These are phyloP conservation scores for Rhinichthys osculus DNA, from an alignment of 2,797 vertebrate species.

Conservation along the genomic window DNA sequence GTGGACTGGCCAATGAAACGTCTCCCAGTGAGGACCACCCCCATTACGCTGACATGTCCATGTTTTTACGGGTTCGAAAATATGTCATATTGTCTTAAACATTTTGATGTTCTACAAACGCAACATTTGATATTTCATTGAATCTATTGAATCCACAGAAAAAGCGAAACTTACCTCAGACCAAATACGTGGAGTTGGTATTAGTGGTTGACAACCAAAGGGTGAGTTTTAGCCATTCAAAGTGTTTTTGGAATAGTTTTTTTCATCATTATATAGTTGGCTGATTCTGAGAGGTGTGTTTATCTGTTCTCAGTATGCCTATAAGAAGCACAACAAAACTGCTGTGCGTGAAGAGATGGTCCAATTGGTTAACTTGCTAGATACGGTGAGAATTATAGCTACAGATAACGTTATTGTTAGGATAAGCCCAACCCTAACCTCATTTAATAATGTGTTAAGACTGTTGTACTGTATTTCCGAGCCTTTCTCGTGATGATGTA, in stretches of 20 bases:
- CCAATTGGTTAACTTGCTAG: conserved; percentile 84
- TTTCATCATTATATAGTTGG: background rate
- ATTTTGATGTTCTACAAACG: background rate
- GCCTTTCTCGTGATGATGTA: background rate
- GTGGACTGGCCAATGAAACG: conserved; percentile 75
- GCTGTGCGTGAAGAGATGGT: conserved; percentile 81
- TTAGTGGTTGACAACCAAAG: conserved; percentile 87
- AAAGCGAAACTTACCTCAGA: conserved; percentile 81
- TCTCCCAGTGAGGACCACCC: conserved; percentile 40
- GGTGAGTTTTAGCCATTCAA: conserved; percentile 70
- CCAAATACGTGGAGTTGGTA: conserved; percentile 85
- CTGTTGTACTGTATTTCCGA: background rate
- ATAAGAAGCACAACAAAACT: conserved; percentile 69
- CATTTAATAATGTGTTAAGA: background rate
- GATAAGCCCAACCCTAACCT: background rate
- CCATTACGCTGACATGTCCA: conserved; percentile 63
- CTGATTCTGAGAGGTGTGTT: background rate
- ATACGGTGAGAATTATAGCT: conserved; percentile 78
- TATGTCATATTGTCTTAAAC: background rate
- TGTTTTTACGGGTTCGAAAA: conserved; percentile 52
- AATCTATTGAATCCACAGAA: conserved; percentile 71
- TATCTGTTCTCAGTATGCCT: conserved; percentile 76
- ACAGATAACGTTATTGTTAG: background rate
- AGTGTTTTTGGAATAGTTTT: background rate
- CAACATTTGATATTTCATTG: background rate